Percentiles rank a stretch among this genome's conserved stretches.
phyloP scores from a whole-genome alignment of 2,113 vertebrate species.

The Labrus mixtus region DNA sequence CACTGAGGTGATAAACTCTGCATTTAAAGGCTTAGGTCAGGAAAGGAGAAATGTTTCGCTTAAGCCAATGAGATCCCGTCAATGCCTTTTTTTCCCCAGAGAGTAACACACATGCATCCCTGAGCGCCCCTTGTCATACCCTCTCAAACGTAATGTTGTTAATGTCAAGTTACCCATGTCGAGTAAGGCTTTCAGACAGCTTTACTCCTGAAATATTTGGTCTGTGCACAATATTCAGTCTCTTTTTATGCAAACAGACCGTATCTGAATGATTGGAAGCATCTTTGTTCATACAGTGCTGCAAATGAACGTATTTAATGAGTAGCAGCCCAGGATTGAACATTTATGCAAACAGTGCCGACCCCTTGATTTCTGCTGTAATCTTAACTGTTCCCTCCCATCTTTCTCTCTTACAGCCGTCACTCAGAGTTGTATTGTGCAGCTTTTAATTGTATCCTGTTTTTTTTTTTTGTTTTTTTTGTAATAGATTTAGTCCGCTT shows the following conservation, averaged over 20 bases:
- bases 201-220: conserved; percentile 21
- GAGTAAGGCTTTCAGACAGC: conserved; percentile 29
- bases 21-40: conserved; percentile 14
- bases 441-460: conserved; percentile 22
- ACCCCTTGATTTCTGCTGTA: conserved; percentile 64
- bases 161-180: conserved; percentile 23
- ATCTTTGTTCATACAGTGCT: conserved; percentile 4
- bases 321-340: conserved; percentile 23
- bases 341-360: conserved; percentile 4
- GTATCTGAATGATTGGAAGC: neutral
- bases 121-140: conserved; percentile 48
- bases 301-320: conserved; percentile 5
- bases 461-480: conserved; percentile 4
- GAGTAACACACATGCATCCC: conserved; percentile 51
- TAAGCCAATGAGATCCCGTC: conserved; percentile 62
- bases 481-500: conserved; percentile 50
- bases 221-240: conserved; percentile 26
- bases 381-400: conserved; percentile 10
- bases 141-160: conserved; percentile 35
- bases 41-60: conserved; percentile 25
- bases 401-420: conserved; percentile 9
- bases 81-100: conserved; percentile 59
- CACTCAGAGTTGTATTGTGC: conserved; percentile 37
- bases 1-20: conserved; percentile 7
- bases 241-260: conserved; percentile 49